Evolutionary conservation across 2,113 vertebrate species (phyloP).

Genomic region (Myrmophylax atrothorax): DNA sequence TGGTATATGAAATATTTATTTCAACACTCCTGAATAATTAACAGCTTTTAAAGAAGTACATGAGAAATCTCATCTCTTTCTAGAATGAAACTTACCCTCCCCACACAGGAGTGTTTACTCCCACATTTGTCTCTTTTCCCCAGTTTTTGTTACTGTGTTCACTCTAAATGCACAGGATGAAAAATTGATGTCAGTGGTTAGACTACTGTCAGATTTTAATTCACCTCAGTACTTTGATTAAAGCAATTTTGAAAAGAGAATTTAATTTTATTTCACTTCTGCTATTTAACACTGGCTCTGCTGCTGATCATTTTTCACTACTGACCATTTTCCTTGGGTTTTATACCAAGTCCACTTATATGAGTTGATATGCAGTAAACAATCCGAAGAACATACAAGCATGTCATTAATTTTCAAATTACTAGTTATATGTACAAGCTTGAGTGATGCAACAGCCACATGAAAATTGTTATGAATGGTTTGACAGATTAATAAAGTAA

Average conservation of each 20-base stretch:
- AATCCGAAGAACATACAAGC: background rate
- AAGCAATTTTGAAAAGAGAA: background rate
- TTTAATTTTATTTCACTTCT: background rate
- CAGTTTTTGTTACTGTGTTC: background rate
- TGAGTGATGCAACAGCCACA: background rate
- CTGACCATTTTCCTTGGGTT: background rate
- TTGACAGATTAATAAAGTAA: background rate
- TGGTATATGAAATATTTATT: background rate
- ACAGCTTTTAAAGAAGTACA: background rate
- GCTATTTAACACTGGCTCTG: background rate
- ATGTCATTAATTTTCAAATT: background rate
- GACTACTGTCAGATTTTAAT: background rate
- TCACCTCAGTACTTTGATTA: background rate
- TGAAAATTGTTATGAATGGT: background rate
- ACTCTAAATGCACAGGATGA: background rate
- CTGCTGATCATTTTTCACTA: background rate
- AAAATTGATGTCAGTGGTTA: background rate
- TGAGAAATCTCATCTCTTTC: background rate
- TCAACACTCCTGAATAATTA: background rate
- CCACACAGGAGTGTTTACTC: background rate
- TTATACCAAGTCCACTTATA: background rate
- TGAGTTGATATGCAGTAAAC: background rate
- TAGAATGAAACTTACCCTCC: background rate
- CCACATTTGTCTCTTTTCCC: background rate
- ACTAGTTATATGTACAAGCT: background rate